Conservation (phyloP, 2,113 vertebrate species). For the Uria aalge region DNA sequence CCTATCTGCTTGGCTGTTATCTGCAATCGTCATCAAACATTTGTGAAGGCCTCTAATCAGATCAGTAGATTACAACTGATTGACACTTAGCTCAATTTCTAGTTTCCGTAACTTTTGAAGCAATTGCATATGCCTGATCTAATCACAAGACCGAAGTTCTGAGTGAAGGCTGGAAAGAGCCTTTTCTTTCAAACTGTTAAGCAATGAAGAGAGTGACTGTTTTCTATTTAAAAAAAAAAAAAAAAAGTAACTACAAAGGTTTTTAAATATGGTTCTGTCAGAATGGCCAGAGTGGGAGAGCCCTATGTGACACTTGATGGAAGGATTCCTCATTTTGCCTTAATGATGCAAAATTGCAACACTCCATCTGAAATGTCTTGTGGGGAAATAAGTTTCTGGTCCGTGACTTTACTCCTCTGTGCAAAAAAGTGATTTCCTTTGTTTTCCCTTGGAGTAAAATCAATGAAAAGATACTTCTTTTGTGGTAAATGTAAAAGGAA, state of each 20-base stretch:
- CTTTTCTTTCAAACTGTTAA: slow-evolving; percentile 61
- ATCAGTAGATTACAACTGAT: slow-evolving; percentile 88
- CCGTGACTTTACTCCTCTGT: slow-evolving; percentile 60
- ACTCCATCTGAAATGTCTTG: slow-evolving; percentile 60
- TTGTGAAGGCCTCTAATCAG: slow-evolving; percentile 88
- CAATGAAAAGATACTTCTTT: slow-evolving; percentile 56
- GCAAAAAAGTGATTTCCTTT: slow-evolving; percentile 43
- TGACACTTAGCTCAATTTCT: slow-evolving; percentile 79
- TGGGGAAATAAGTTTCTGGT: slow-evolving; percentile 54
- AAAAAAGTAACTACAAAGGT: not conserved
- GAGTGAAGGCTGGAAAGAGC: slow-evolving; percentile 59
- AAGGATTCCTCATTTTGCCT: slow-evolving; percentile 68
- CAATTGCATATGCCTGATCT: slow-evolving; percentile 21
- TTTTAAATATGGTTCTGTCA: slow-evolving; percentile 25
- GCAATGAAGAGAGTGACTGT: slow-evolving; percentile 51
- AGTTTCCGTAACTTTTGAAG: slow-evolving; percentile 33
- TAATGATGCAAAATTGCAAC: slow-evolving; percentile 70
- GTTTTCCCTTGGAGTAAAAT: slow-evolving; percentile 62
- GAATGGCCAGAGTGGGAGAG: slow-evolving; percentile 31
- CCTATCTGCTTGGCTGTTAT: slow-evolving; percentile 91
- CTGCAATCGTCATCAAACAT: slow-evolving; percentile 88
- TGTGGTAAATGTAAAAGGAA: slow-evolving; percentile 67
- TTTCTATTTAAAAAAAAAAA: slow-evolving; percentile 56
- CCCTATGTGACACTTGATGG: slow-evolving; percentile 47
- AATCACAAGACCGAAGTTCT: slow-evolving; percentile 62